Evolutionary conservation across 2,113 vertebrate species (phyloP), one percentile per base, ranked within the genome.

Genomic region (Eurypyga helias): DNA sequence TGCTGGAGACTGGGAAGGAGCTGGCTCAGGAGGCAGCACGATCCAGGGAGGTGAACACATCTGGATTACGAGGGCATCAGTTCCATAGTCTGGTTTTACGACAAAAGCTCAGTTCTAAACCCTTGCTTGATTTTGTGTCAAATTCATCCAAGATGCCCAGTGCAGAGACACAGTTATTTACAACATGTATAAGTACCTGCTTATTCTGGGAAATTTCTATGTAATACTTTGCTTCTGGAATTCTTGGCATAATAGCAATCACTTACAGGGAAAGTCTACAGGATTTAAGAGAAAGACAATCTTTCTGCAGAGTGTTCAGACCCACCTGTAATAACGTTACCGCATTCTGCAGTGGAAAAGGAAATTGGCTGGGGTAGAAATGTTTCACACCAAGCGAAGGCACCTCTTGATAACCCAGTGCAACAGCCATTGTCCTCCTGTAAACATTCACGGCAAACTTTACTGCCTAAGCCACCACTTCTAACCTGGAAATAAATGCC

Each of bases 401-500:
- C 36, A 61, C 36, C 46, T 90, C 85, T 76, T 43, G 54, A 87
- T 76, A 89, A 66, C 79, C 43, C 17, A 60, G 58, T 28, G 57
- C 73, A 60, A 76, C 69, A 90, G 62, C 55, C 55, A 9, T 89
- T 96, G 85, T 75, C 57, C 81, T 87, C 79, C 87, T 88, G 67
- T 55, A 95, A 94, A 92, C 80, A 90, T 28, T 67, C 73, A 78
- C 41, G 86, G 67, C 51, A 93, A 89, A 95, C 64, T 83, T 62
- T 65, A 46, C 84, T 78, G 70, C 61, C 54, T 91, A 45, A 78
- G 61, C 57, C 89, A 95, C 85, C 58, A 18, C 80, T 90, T 87
- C 97, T 84, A 89, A 87, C 81, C 88, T 55, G 89, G 82, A 92
- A 95, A 89, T 57, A 92, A 96, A 78, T 79, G 83, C 72, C 72